Percentiles rank a stretch among this genome's conserved stretches.
Evolutionary conservation across 2,888 invertebrate species (phyloP).

Genomic region (Oscheius onirici): DNA sequence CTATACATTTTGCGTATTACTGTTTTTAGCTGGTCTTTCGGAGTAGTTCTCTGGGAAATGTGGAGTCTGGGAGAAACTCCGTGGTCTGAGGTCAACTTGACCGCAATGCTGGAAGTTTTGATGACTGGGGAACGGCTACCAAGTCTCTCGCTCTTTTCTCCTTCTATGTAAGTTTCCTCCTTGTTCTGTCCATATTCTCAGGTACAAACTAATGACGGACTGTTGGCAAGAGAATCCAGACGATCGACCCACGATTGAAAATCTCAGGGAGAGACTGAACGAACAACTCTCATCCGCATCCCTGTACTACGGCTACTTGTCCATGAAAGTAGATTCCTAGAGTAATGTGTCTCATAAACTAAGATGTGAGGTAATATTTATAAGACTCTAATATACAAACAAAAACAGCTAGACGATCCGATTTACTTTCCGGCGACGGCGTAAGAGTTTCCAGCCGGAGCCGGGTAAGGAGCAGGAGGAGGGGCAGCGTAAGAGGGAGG

Average conservation of each 20-base stretch:
- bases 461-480: slow-evolving; percentile 26
- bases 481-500: slow-evolving; percentile 30
- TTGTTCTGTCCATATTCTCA: not conserved
- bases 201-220: slow-evolving; percentile 8
- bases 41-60: slow-evolving; percentile 17
- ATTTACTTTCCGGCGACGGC: slow-evolving; percentile 38
- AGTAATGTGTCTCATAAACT: too few species aligned
- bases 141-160: not conserved
- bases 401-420: not conserved
- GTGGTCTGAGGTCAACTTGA: not conserved
- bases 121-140: not conserved
- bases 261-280: not conserved
- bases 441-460: slow-evolving; percentile 40
- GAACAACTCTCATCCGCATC: not conserved
- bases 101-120: slow-evolving; percentile 20
- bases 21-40: slow-evolving; percentile 12
- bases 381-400: slow-evolving; percentile 1
- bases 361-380: too few species aligned
- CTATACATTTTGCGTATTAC: too few species aligned
- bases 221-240: slow-evolving; percentile 13
- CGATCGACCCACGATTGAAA: not conserved
- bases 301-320: slow-evolving; percentile 13
- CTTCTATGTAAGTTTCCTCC: not conserved
- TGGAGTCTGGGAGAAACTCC: slow-evolving; percentile 4
- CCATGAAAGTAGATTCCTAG: not conserved